phyloP scores from a whole-genome alignment of 2,888 invertebrate genomes.

The Noctua janthina region DNA sequence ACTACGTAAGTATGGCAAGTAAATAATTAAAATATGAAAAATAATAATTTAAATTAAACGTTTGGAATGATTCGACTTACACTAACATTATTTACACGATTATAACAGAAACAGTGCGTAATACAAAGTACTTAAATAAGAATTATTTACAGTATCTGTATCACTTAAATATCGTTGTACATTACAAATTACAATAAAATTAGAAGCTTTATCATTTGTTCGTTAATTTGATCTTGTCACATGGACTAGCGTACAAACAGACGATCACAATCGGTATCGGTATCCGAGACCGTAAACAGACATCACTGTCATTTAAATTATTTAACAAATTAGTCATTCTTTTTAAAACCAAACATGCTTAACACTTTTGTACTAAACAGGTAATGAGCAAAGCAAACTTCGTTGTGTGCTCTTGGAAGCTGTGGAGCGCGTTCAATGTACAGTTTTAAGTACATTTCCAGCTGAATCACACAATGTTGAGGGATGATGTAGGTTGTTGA shows the following conservation, averaged over 20 bases:
- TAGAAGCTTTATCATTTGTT: constrained; percentile 50
- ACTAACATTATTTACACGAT: constrained; percentile 86
- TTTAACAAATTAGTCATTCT: constrained; percentile 71
- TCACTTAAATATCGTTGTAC: constrained; percentile 70
- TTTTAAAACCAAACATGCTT: constrained; percentile 73
- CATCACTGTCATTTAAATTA: constrained; percentile 61
- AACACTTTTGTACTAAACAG: constrained; percentile 88
- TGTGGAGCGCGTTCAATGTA: constrained; percentile 61
- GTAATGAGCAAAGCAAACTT: constrained; percentile 84
- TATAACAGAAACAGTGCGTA: constrained; percentile 85
- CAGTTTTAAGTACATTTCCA: constrained; percentile 60
- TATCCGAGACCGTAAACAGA: constrained; percentile 56
- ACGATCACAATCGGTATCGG: constrained; percentile 48
- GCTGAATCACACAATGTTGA: constrained; percentile 60
- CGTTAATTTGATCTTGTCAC: constrained; percentile 59
- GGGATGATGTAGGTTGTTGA: constrained; percentile 28
- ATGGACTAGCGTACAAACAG: constrained; percentile 60
- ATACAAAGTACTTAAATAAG: constrained; percentile 72
- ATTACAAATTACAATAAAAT: constrained; percentile 59
- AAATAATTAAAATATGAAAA: constrained; percentile 86
- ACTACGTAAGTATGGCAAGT: constrained; percentile 88
- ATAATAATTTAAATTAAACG: constrained; percentile 87
- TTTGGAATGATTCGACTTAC: constrained; percentile 86
- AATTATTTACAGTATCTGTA: constrained; percentile 73
- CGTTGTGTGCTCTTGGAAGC: constrained; percentile 61